phyloP scores from a whole-genome alignment of 1,140 invertebrate species.

The Pseudachorutes palmiensis region DNA sequence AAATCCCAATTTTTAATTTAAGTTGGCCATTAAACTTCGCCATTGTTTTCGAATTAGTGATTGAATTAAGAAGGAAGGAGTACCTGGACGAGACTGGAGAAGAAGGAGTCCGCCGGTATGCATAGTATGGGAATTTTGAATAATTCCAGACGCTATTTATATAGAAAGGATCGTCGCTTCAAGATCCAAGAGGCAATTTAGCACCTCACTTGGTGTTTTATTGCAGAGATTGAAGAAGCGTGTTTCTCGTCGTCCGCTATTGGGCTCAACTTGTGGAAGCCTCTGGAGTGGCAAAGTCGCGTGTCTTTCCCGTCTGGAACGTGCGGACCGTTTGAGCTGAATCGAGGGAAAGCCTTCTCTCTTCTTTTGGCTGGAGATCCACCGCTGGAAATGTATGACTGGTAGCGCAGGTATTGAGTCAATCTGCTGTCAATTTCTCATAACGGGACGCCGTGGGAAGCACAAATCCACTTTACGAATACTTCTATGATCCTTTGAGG shows the following conservation, averaged over 20 bases:
- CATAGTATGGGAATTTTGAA: slow-evolving; percentile 18
- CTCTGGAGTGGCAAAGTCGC: background rate
- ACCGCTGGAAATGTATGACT: background rate
- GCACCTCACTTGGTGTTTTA: too few species aligned
- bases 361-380: background rate
- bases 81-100: slow-evolving; percentile 34
- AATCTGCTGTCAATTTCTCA: background rate
- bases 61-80: slow-evolving; percentile 4
- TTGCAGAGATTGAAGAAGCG: too few species aligned
- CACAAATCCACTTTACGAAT: background rate
- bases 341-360: background rate
- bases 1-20: too few species aligned
- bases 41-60: too few species aligned
- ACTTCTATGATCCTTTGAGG: background rate
- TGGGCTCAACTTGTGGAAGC: background rate
- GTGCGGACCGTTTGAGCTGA: background rate
- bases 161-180: background rate
- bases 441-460: background rate
- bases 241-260: background rate
- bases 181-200: background rate
- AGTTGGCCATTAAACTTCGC: too few species aligned
- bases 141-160: background rate
- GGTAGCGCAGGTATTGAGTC: background rate
- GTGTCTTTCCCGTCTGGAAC: background rate
- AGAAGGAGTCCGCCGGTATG: slow-evolving; percentile 37